Evolutionary conservation across 1,140 invertebrate genomes (phyloP).

Genomic region (Drosophila orosa): DNA sequence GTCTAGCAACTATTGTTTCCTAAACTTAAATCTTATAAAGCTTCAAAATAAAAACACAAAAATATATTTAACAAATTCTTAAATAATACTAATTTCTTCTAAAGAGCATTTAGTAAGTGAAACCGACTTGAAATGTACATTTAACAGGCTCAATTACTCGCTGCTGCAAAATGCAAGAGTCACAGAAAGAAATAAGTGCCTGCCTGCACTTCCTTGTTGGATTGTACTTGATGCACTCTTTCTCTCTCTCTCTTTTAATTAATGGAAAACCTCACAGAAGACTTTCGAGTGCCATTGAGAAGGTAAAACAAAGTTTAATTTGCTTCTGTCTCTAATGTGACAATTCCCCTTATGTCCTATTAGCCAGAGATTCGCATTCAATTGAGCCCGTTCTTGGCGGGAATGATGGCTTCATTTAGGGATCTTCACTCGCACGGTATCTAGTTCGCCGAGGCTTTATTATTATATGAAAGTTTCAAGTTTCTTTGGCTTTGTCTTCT

Average conservation of each 20-base stretch:
- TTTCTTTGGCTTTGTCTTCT: constrained; percentile 48
- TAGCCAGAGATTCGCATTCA: constrained; percentile 30
- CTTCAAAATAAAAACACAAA: not conserved
- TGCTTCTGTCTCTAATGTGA: constrained; percentile 22
- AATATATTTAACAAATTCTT: not conserved
- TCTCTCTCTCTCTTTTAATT: constrained; percentile 19
- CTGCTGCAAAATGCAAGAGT: constrained; percentile 9
- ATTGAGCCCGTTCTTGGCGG: not conserved
- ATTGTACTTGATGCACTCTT: constrained; percentile 5
- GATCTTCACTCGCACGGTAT: constrained; percentile 20
- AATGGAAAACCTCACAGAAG: constrained; percentile 21
- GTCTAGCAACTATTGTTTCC: too few species aligned
- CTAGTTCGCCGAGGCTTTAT: constrained; percentile 14
- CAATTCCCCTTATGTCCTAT: constrained; percentile 13
- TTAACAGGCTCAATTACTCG: constrained; percentile 5
- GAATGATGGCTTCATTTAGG: not conserved
- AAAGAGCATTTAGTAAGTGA: not conserved
- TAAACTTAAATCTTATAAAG: not conserved
- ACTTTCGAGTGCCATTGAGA: constrained; percentile 23
- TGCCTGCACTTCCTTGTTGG: not conserved
- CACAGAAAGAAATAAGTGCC: not conserved
- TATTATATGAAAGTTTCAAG: constrained; percentile 14
- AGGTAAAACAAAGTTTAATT: constrained; percentile 23
- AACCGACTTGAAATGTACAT: not conserved
- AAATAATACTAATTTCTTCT: not conserved